phyloP scores from a whole-genome alignment of 2,797 vertebrate genomes.

The Pangasius sanitwongsei region DNA sequence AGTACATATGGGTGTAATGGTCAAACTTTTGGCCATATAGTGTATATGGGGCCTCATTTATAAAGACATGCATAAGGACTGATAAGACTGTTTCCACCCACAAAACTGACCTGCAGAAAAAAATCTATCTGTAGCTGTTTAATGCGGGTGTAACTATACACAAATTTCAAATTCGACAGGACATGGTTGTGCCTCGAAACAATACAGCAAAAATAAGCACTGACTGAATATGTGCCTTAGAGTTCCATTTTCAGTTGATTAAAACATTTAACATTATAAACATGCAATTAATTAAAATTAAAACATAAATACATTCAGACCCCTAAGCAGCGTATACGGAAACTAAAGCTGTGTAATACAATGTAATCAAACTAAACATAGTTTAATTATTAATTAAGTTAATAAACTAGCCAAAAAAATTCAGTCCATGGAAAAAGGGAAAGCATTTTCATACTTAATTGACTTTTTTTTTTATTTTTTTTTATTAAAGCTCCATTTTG shows the following conservation, averaged over 20 bases:
- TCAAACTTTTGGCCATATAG: neutral
- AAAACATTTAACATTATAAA: neutral
- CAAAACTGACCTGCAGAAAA: neutral
- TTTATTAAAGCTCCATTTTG: neutral
- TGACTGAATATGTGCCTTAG: neutral
- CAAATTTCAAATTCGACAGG: neutral
- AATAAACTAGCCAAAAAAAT: neutral
- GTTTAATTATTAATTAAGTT: neutral
- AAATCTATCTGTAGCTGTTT: neutral
- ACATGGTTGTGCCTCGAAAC: neutral
- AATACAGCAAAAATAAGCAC: neutral
- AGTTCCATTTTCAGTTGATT: neutral
- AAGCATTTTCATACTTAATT: neutral
- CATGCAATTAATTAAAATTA: neutral
- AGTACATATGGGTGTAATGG: neutral
- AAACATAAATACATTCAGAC: neutral
- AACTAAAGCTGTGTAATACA: neutral
- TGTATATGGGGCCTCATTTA: neutral
- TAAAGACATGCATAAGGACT: neutral
- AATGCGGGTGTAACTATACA: neutral
- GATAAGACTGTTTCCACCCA: neutral
- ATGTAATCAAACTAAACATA: neutral
- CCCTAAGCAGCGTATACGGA: neutral
- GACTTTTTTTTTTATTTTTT: too few relatives aligned
- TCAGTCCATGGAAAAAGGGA: neutral